These are phyloP conservation scores for Procambarus virginalis DNA, from an alignment of 1,140 invertebrate genomes.

Conservation along the genomic window DNA sequence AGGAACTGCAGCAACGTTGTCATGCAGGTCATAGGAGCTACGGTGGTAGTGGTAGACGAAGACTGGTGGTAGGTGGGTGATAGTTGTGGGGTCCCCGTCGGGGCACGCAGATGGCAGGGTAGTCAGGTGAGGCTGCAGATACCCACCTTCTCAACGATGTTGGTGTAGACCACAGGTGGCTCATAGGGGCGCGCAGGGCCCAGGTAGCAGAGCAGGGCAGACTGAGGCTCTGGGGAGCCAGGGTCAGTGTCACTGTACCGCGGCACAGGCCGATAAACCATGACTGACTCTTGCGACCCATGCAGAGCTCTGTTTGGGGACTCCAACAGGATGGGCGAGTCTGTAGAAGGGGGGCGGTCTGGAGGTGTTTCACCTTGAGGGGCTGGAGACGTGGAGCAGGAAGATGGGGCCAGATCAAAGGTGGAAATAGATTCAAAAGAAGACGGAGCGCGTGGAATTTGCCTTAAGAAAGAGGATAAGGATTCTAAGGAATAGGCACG, in stretches of 20 bases:
- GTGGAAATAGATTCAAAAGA: slow-evolving; percentile 64
- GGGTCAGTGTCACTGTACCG: slow-evolving; percentile 48
- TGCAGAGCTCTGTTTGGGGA: slow-evolving; percentile 20
- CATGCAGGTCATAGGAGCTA: slow-evolving; percentile 33
- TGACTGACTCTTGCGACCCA: slow-evolving; percentile 52
- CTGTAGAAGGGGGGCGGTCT: slow-evolving; percentile 68
- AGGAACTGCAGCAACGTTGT: slow-evolving; percentile 1
- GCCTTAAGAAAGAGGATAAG: slow-evolving; percentile 52
- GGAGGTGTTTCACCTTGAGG: slow-evolving; percentile 6
- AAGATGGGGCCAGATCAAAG: slow-evolving; percentile 48
- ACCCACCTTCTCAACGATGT: slow-evolving; percentile 54
- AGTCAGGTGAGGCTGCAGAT: slow-evolving; percentile 14
- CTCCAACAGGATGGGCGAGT: slow-evolving; percentile 58
- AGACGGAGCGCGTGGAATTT: slow-evolving; percentile 54
- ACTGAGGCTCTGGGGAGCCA: slow-evolving; percentile 54
- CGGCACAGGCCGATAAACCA: slow-evolving; percentile 61
- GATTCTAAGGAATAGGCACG: slow-evolving; percentile 64
- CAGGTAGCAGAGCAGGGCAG: slow-evolving; percentile 63
- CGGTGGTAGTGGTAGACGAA: slow-evolving; percentile 22
- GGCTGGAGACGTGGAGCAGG: slow-evolving; percentile 43
- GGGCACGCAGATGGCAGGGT: background rate
- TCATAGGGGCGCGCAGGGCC: slow-evolving; percentile 57
- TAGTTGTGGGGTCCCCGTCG: background rate
- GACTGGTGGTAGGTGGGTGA: background rate
- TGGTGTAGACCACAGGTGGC: slow-evolving; percentile 54